phyloP scores from a whole-genome alignment of 2,888 invertebrate genomes.

The Incurvaria masculella region DNA sequence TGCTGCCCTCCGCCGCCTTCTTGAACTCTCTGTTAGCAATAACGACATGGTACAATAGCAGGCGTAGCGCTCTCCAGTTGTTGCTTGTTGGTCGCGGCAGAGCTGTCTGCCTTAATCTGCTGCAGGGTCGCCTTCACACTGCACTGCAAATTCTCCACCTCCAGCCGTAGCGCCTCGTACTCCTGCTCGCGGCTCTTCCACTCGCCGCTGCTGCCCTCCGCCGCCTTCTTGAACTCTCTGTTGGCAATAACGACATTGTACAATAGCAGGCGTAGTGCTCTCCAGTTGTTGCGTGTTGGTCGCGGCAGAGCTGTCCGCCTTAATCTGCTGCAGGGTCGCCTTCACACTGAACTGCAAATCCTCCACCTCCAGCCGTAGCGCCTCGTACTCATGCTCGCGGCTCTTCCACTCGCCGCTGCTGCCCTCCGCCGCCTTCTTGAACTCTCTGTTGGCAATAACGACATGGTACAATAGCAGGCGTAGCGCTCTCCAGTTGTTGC shows the following conservation, averaged over 20 bases:
- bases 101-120: constrained; percentile 54
- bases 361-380: constrained; percentile 72
- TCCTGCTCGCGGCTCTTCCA: constrained; percentile 80
- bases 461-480: no score
- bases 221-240: constrained; percentile 48
- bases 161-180: constrained; percentile 73
- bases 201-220: constrained; percentile 66
- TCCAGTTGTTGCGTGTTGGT: constrained; percentile 41
- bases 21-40: constrained; percentile 32
- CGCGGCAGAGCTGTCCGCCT: constrained; percentile 47
- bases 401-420: constrained; percentile 74
- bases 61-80: constrained; percentile 34
- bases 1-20: constrained; percentile 64
- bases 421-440: constrained; percentile 58
- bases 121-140: constrained; percentile 56
- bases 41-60: no score
- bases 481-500: constrained; percentile 34
- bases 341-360: constrained; percentile 69
- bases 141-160: constrained; percentile 71
- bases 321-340: constrained; percentile 53
- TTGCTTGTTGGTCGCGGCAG: constrained; percentile 44
- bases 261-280: no score
- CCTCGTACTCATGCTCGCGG: constrained; percentile 74
- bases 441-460: constrained; percentile 30
- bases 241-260: no score